Percentiles rank a stretch among this genome's conserved stretches.
These are phyloP conservation scores for Falcaria lacertinaria DNA, from an alignment of 2,888 invertebrate genomes.

Conservation along the genomic window DNA sequence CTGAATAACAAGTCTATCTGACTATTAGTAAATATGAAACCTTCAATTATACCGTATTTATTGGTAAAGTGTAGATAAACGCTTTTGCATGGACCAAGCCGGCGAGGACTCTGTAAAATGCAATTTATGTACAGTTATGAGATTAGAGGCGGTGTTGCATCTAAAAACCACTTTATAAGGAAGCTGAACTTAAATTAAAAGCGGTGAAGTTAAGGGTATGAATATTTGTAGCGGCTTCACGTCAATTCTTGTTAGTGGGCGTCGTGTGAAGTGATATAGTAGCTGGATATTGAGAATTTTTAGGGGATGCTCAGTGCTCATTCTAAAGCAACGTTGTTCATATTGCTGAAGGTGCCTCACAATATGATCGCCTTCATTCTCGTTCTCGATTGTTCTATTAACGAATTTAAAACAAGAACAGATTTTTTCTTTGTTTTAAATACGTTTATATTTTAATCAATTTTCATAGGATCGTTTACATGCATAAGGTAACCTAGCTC, in stretches of 20 bases:
- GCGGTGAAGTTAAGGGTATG: slow-evolving; percentile 16
- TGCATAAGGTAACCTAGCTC: no score
- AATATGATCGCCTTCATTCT: no score
- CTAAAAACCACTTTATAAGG: slow-evolving; percentile 30
- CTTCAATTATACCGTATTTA: slow-evolving; percentile 51
- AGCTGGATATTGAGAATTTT: no score
- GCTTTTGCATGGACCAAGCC: slow-evolving; percentile 7
- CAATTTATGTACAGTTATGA: slow-evolving; percentile 35
- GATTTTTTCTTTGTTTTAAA: no score
- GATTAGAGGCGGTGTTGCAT: slow-evolving; percentile 22
- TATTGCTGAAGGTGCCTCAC: no score
- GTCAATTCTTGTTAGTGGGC: slow-evolving; percentile 25
- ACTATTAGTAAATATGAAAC: slow-evolving; percentile 69
- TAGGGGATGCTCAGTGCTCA: no score
- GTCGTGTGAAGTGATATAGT: slow-evolving; percentile 34
- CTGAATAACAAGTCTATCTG: slow-evolving; percentile 65
- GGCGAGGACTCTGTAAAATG: slow-evolving; percentile 17
- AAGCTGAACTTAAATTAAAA: slow-evolving; percentile 26
- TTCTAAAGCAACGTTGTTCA: no score
- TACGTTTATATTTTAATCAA: no score
- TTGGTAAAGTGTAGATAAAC: slow-evolving; percentile 28
- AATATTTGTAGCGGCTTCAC: slow-evolving; percentile 29
- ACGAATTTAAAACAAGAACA: no score
- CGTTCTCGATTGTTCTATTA: no score
- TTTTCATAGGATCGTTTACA: no score